These are phyloP conservation scores for Homarus americanus DNA, from an alignment of 1,140 invertebrate species.

Conservation along the genomic window DNA sequence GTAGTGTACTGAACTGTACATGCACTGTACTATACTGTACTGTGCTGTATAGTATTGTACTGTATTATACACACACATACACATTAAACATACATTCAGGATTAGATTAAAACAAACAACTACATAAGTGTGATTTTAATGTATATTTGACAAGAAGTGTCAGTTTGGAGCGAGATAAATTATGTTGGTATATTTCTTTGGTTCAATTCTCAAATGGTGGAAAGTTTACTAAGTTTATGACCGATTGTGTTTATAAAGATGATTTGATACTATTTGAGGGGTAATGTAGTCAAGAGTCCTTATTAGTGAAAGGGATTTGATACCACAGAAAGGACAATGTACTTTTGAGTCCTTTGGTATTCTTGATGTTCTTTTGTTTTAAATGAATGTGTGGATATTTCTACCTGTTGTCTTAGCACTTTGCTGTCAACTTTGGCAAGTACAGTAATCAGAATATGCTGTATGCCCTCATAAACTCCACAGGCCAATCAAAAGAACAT, in stretches of 20 bases:
- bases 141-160: slow-evolving; percentile 29
- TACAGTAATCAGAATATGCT: no score
- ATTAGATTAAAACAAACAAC: not conserved
- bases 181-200: slow-evolving; percentile 13
- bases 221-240: not conserved
- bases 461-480: no score
- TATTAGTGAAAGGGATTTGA: not conserved
- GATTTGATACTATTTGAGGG: no score
- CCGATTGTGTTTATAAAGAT: not conserved
- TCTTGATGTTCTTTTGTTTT: not conserved
- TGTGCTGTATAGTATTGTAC: no score
- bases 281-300: not conserved
- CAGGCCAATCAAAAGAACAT: no score
- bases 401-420: no score
- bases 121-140: slow-evolving; percentile 19
- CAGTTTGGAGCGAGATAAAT: slow-evolving; percentile 1
- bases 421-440: no score
- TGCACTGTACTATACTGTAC: no score
- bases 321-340: not conserved
- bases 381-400: not conserved
- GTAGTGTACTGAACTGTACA: no score
- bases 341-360: not conserved
- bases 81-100: not conserved
- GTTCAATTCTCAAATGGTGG: slow-evolving; percentile 11
- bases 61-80: no score